Base-by-base conservation (phyloP, 2,797 vertebrate species). In the Arnoldichthys spilopterus region DNA sequence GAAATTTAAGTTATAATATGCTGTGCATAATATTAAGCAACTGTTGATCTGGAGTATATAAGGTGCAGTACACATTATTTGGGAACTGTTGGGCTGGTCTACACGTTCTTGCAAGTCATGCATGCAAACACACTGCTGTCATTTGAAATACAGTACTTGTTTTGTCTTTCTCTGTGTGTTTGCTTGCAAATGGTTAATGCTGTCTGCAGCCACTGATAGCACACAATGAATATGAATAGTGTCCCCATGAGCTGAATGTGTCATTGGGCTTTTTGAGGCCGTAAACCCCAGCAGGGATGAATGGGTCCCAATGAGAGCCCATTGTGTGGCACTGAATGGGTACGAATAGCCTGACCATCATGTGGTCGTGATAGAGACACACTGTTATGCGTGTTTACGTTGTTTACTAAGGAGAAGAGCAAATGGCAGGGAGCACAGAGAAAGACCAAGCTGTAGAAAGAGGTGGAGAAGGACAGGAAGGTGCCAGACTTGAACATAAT, bases 291-390 rank as follows among this genome's bases (percentile, higher is more conserved):
- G 76, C 78, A 77, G 80, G 84, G 81, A 72, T 88, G 85, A 89
- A 82, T 88, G 85, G 77, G 78, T 86, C 77, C 72, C 66, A 63
- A 54, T 80, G 83, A 87, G 83, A 63, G 76, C 34, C 82, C 70
- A 85, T 90, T 91, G 87, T 91, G 75, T 79, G 71, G 15, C 64
- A 40, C 53, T 88, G 84, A 90, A 91, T 88, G 67, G 82, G 74
- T 2, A 15, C 71, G 82, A 71, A 79, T 63, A 58, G 72, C 78
- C 77, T 80, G 73, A 54, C 56, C 81, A 66, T 66, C 54, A 84
- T 77, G 69, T 61, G 72, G 66, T 70, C 58, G 43, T 34, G n/a
- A 72, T 18, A 54, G 43, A 54, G 22, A 71, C 58, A 68, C 22
- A 63, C 15, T 51, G 22, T 47, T 24, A 22, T 40, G 34, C n/a